These are phyloP conservation scores for Himalopsyche anomala DNA, from an alignment of 2,888 invertebrate genomes.

Conservation along the genomic window DNA sequence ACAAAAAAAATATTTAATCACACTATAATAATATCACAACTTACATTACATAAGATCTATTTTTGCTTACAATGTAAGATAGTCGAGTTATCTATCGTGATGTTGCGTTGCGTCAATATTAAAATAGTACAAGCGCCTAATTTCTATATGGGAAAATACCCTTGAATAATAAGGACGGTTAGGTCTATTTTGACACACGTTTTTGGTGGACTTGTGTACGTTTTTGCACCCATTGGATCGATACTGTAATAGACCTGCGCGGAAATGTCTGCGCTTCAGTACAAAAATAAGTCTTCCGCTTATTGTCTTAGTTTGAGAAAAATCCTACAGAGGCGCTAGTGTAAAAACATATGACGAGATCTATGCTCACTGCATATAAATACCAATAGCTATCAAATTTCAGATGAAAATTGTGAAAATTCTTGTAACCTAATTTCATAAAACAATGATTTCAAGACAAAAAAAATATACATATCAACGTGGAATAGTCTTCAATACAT, in stretches of 20 bases:
- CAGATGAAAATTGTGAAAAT: no score
- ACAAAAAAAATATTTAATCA: neutral
- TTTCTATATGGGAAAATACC: neutral
- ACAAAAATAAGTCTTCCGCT: constrained; percentile 39
- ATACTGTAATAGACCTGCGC: constrained; percentile 56
- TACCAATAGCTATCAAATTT: neutral
- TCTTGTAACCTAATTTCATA: no score
- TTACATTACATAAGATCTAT: neutral
- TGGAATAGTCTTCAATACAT: no score
- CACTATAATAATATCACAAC: neutral
- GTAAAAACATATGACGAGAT: constrained; percentile 51
- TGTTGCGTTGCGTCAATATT: neutral
- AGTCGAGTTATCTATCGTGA: constrained; percentile 32
- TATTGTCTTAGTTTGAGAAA: constrained; percentile 45
- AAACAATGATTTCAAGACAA: no score
- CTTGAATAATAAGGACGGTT: neutral
- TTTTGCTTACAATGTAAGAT: constrained; percentile 38
- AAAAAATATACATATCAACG: no score
- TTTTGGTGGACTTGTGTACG: constrained; percentile 12
- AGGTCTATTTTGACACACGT: neutral
- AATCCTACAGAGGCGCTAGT: constrained; percentile 50
- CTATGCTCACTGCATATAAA: neutral
- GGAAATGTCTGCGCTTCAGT: constrained; percentile 1
- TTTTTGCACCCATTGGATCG: constrained; percentile 50
- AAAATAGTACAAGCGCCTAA: constrained; percentile 22